Evolutionary conservation across 2,888 invertebrate species (phyloP), one percentile per base, ranked within the genome.

Genomic region (Spicauda simplicius): DNA sequence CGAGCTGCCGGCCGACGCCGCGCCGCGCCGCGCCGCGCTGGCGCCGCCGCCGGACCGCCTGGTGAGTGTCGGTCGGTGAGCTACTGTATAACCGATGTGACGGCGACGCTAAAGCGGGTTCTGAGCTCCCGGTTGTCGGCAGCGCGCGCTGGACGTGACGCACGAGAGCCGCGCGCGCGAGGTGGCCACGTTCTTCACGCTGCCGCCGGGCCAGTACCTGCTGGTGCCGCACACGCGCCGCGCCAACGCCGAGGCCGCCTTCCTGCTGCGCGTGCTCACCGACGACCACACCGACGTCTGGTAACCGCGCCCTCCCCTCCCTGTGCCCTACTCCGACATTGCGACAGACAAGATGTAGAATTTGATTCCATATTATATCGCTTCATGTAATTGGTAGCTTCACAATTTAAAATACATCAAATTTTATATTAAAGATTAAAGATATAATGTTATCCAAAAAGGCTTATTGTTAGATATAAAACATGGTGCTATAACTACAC

Each of bases 281-380:
- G 96, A 96, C 86, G 95, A 95, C 80, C 95, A 95, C 83, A 95
- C 95, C 76, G 95, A 95, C 85, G 95, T 96, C 74, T 96, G 96
- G 96, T 95, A 81, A 58, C 4, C 14, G 14, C 2, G 5, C 14
- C 45, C 45, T 14, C 45, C 4, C 33, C 1, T 8, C 33, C 1
- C 8, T 33, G 33, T n/a, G n/a, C n/a, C n/a, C n/a, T n/a, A n/a
- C n/a, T n/a, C n/a, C 10, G 33, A 33, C 8, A 8, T 33, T 33
- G 25, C 5, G 3, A 25, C 25, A 25, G 25, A 25, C 2, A 4
- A 25, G 25, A 25, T 25, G 5, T 25, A 25, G 25, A 25, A 25
- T 25, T 25, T n/a, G n/a, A n/a, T n/a, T n/a, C n/a, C n/a, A n/a
- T n/a, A n/a, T n/a, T n/a, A n/a, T n/a, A n/a, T n/a, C n/a, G n/a